These are phyloP conservation scores for Ischnura elegans DNA, from an alignment of 2,888 invertebrate genomes.

Conservation along the genomic window DNA sequence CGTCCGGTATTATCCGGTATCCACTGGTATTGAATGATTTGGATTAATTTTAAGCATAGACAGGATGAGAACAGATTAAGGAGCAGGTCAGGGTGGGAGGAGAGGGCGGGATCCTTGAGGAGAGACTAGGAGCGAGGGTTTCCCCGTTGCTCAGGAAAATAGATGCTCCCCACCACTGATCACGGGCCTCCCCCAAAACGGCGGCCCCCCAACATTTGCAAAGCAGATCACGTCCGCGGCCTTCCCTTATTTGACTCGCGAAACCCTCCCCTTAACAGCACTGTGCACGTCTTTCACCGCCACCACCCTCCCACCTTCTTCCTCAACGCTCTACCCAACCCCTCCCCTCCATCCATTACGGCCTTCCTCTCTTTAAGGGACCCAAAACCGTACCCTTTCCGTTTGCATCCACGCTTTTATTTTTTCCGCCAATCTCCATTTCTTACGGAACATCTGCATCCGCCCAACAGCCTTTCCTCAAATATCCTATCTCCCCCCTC, in stretches of 20 bases:
- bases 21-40: no score
- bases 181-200: no score
- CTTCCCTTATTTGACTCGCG: slow-evolving; percentile 59
- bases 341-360: slow-evolving; percentile 50
- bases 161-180: not conserved
- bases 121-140: no score
- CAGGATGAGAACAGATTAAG: no score
- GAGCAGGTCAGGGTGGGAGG: not conserved
- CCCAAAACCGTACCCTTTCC: not conserved
- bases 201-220: not conserved
- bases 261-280: slow-evolving; percentile 28
- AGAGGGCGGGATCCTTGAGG: no score
- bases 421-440: slow-evolving; percentile 47
- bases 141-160: not conserved
- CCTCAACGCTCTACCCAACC: not conserved
- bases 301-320: not conserved
- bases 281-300: slow-evolving; percentile 30
- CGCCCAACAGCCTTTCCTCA: not conserved
- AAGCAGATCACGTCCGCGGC: slow-evolving; percentile 46
- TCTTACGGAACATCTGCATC: slow-evolving; percentile 63
- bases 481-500: not conserved
- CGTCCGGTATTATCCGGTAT: no score
- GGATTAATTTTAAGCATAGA: no score
- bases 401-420: not conserved
- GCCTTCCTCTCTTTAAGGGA: not conserved